Evolutionary conservation across 2,797 vertebrate genomes (phyloP).

Genomic region (Microtus agrestis): DNA sequence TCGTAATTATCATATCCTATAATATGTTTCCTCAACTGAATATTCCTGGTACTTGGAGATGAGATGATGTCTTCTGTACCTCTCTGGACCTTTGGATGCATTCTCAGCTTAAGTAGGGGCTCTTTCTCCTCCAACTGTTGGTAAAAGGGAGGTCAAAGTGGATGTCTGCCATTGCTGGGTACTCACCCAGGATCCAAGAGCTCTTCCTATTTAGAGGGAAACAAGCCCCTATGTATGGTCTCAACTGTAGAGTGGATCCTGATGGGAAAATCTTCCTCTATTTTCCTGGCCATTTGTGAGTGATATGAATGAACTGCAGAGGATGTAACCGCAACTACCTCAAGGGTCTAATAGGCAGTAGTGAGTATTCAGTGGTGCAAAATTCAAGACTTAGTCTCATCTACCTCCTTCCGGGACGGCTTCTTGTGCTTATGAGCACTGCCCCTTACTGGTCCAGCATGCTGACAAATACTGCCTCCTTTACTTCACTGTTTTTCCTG

Average conservation of each 20-base stretch:
- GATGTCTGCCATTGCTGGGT: neutral
- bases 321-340: neutral
- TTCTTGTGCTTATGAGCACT: neutral
- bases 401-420: neutral
- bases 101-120: neutral
- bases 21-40: neutral
- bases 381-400: neutral
- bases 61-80: neutral
- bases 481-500: neutral
- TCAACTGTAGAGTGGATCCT: neutral
- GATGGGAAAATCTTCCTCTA: neutral
- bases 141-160: neutral
- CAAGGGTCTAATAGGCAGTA: neutral
- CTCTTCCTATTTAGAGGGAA: slow-evolving; percentile 7
- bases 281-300: neutral
- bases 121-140: neutral
- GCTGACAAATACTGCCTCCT: neutral
- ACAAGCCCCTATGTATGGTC: neutral
- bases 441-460: rapidly evolving
- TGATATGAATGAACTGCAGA: neutral
- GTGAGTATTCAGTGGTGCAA: neutral
- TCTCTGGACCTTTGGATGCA: neutral
- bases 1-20: neutral
- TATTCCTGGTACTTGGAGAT: neutral
- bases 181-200: neutral